Evolutionary conservation across 2,797 vertebrate genomes (phyloP).

Genomic region (Chrosomus eos): DNA sequence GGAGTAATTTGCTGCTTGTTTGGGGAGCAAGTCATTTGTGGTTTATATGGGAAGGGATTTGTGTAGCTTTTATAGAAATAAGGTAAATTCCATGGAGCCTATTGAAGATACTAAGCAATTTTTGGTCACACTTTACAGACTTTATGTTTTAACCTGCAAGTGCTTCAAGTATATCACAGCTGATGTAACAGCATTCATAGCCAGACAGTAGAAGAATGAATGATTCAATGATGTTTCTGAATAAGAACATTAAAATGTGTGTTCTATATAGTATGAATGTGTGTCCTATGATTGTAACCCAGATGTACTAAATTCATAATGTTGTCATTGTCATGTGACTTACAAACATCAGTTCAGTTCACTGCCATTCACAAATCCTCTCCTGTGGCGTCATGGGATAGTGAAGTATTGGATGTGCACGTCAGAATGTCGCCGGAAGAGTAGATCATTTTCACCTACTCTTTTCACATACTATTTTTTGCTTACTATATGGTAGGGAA

Average conservation of each 20-base stretch:
- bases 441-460: neutral
- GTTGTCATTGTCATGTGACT: neutral
- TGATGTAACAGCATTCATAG: neutral
- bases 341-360: neutral
- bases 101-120: neutral
- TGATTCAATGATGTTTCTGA: neutral
- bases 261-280: neutral
- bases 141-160: neutral
- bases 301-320: neutral
- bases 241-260: too few relatives aligned
- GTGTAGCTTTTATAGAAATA: constrained; percentile 10
- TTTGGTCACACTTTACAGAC: neutral
- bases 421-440: neutral
- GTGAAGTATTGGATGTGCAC: neutral
- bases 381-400: neutral
- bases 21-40: constrained; percentile 4
- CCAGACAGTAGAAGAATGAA: neutral
- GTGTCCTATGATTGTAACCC: neutral
- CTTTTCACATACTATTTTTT: neutral
- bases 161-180: neutral
- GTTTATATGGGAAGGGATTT: constrained; percentile 2
- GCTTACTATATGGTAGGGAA: neutral
- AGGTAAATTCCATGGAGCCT: neutral
- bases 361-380: neutral
- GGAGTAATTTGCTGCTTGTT: constrained; percentile 22